Conservation (phyloP, 1,140 invertebrate genomes). For the Nephotettix cincticeps region DNA sequence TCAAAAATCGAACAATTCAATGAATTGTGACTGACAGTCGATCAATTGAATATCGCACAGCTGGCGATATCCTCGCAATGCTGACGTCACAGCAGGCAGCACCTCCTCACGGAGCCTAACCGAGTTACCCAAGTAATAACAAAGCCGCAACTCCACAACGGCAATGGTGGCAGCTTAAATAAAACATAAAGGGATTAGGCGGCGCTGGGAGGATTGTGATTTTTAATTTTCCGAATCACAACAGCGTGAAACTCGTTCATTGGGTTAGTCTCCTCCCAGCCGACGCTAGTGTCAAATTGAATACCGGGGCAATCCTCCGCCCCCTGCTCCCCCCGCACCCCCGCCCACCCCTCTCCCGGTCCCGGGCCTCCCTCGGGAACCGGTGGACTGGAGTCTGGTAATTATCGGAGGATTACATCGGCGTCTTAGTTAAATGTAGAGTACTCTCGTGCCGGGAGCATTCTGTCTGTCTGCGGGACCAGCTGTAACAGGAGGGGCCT, state of each 20-base stretch:
- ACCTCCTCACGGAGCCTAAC: no score
- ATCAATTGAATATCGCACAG: no score
- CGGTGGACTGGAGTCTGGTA: not conserved
- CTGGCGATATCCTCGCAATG: no score
- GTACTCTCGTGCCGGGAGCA: not conserved
- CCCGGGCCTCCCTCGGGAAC: not conserved
- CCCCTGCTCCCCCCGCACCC: not conserved
- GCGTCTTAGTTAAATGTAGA: conserved; percentile 16
- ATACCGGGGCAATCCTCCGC: conserved; percentile 12
- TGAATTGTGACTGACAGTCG: no score
- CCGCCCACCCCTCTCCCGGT: not conserved
- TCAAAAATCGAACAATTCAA: no score
- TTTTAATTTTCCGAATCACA: conserved; percentile 27
- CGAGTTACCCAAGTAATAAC: no score
- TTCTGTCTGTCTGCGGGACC: no score
- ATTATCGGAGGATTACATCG: conserved; percentile 4
- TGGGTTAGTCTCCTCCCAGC: conserved; percentile 2
- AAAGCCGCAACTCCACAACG: not conserved
- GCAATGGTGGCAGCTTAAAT: conserved; percentile 4
- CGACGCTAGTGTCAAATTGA: conserved; percentile 22
- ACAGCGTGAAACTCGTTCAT: conserved; percentile 24
- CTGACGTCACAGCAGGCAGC: no score
- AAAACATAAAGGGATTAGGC: conserved; percentile 16
- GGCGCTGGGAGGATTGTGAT: not conserved
- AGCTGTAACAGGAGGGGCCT: no score